These are phyloP conservation scores for Panopea generosa DNA, from an alignment of 2,888 invertebrate species.

Conservation along the genomic window DNA sequence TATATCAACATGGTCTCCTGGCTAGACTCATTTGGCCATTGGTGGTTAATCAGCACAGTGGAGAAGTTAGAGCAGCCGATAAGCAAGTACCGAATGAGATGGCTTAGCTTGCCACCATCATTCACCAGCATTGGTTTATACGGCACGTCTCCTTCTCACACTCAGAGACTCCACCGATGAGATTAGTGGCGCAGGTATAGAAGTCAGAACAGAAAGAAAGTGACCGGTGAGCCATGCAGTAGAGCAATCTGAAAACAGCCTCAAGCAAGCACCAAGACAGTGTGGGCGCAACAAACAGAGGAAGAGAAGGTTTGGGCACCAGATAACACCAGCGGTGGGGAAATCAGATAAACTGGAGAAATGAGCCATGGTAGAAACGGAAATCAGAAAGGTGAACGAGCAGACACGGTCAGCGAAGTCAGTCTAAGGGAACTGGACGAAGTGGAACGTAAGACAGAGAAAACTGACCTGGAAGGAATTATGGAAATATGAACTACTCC, in stretches of 20 bases:
- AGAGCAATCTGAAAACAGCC: constrained; percentile 21
- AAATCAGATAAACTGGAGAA: constrained; percentile 11
- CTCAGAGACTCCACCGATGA: constrained; percentile 19
- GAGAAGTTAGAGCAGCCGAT: neutral
- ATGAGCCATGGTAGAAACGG: constrained; percentile 19
- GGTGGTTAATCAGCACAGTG: neutral
- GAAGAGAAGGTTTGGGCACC: constrained; percentile 10
- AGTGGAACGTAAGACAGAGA: constrained; percentile 18
- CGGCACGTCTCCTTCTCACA: neutral
- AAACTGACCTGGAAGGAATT: constrained; percentile 33
- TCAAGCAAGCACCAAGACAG: constrained; percentile 13
- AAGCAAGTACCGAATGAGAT: neutral
- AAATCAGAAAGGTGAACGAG: constrained; percentile 26
- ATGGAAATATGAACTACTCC: constrained; percentile 30
- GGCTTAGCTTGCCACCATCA: neutral
- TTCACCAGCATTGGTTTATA: constrained; percentile 2
- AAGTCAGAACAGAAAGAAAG: constrained; percentile 33
- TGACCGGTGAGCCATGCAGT: constrained; percentile 26
- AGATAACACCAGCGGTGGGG: constrained; percentile 1
- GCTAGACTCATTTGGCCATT: neutral
- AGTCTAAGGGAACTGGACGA: constrained; percentile 24
- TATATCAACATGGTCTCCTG: neutral
- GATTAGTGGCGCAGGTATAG: constrained; percentile 29
- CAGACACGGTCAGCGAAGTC: constrained; percentile 13
- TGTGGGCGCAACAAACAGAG: constrained; percentile 18